Evolutionary conservation across 2,113 vertebrate species (phyloP).

Genomic region (Pan paniscus): DNA sequence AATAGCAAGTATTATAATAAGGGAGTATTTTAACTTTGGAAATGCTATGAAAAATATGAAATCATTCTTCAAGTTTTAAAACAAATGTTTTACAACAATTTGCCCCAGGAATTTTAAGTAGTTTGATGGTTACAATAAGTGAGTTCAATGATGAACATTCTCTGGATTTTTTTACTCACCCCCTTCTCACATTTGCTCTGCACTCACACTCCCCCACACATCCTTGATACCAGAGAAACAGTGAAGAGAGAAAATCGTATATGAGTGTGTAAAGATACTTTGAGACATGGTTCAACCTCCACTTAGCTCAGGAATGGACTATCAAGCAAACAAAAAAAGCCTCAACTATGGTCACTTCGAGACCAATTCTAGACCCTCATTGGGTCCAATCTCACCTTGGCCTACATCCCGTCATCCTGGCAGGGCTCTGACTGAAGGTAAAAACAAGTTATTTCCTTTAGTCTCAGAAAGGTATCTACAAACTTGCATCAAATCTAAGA

Average conservation of each 20-base stretch:
- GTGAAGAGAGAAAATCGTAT: background rate
- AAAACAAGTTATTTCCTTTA: background rate
- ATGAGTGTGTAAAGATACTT: background rate
- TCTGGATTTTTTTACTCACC: background rate
- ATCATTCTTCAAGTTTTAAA: background rate
- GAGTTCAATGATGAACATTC: background rate
- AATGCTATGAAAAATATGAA: background rate
- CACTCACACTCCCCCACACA: background rate
- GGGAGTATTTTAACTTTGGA: background rate
- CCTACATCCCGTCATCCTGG: too few species aligned
- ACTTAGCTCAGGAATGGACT: background rate
- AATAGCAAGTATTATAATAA: background rate
- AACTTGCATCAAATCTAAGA: background rate
- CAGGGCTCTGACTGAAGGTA: background rate
- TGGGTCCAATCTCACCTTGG: background rate
- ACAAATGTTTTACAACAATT: background rate
- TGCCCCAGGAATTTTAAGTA: background rate
- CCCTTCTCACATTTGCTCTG: background rate
- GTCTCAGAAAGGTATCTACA: background rate
- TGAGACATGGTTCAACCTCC: background rate
- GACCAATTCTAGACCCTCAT: background rate
- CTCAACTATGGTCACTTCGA: background rate
- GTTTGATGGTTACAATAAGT: background rate
- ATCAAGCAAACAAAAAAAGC: background rate
- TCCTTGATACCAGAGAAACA: background rate